Base-by-base conservation (phyloP, 2,113 vertebrate species). In the Clinocottus analis region DNA sequence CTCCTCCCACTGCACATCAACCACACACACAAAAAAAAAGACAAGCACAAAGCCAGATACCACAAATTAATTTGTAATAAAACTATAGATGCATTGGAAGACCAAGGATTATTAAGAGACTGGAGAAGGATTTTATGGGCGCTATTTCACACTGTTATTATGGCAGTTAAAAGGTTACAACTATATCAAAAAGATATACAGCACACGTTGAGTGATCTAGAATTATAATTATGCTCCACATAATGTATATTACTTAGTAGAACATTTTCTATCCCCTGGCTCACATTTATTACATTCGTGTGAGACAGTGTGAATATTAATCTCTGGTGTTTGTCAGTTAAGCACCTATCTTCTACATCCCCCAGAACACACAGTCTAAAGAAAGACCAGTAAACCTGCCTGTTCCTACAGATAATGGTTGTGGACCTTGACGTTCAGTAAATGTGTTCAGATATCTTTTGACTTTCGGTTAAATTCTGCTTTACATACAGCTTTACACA, bases 1-100 rank as follows among this genome's bases (percentile, higher is more conserved):
- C 66, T 77, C 82, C 83, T 85, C 82, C 78, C 79, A 64, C 65
- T 51, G 67, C 45, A 43, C 65, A 63, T 67, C 56, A 73, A n/a
- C 43, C 45, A 75, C 37, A 67, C n/a, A n/a, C n/a, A n/a, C n/a
- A 37, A 37, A 73, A 64, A 64, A 43, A 33, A 71, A 66, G 3
- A 16, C 63, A 5, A 6, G 59, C 69, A 70, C 43, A 63, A 62
- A 73, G 75, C 13, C 41, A 55, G 35, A 75, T n/a, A 4, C 5
- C 33, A 63, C 49, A 41, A 3, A 65, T 43, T 3, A 41, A 29
- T 10, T 43, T 31, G 13, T 45, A 29, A n/a, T 41, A n/a, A 41
- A 53, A 11, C 47, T 11, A 2, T 27, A 43, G 7, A 59, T 7
- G 31, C 58, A 33, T 60, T 21, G 13, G 1, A 62, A 39, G 21